Percentiles rank a stretch among this genome's conserved stretches.
Evolutionary conservation across 2,888 invertebrate genomes (phyloP).

Genomic region (Rhorus exstirpatorius): DNA sequence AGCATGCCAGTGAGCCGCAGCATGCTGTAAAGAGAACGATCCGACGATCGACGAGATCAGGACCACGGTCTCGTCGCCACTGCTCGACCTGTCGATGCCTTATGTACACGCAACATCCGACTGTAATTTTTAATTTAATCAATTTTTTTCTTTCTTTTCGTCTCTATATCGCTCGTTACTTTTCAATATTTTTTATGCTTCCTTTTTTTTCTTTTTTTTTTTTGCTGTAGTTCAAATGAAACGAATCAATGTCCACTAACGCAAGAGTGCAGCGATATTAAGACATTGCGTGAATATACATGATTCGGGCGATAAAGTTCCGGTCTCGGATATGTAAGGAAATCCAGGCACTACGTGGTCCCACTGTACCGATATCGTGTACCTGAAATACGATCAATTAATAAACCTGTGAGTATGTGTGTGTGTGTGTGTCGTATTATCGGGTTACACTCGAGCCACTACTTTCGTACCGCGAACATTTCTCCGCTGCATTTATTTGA

Average conservation of each 20-base stretch:
- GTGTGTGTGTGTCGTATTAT: constrained; percentile 64
- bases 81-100: constrained; percentile 87
- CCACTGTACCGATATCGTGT: constrained; percentile 86
- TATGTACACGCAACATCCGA: constrained; percentile 87
- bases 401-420: constrained; percentile 80
- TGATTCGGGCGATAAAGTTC: constrained; percentile 88
- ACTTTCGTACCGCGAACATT: neutral
- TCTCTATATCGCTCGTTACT: neutral
- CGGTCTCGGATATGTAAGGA: constrained; percentile 89
- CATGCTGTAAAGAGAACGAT: constrained; percentile 81
- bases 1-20: constrained; percentile 87
- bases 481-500: constrained; percentile 31
- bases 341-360: constrained; percentile 87
- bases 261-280: constrained; percentile 87
- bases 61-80: constrained; percentile 80
- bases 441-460: constrained; percentile 37
- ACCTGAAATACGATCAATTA: constrained; percentile 82
- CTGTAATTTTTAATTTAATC: constrained; percentile 78
- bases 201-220: neutral
- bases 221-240: constrained; percentile 2
- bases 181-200: neutral
- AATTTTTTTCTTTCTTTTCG: neutral
- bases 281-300: constrained; percentile 89
- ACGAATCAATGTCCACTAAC: constrained; percentile 81
- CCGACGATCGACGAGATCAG: constrained; percentile 71